Evolutionary conservation across 2,888 invertebrate species (phyloP).

Genomic region (Smittia sp.): DNA sequence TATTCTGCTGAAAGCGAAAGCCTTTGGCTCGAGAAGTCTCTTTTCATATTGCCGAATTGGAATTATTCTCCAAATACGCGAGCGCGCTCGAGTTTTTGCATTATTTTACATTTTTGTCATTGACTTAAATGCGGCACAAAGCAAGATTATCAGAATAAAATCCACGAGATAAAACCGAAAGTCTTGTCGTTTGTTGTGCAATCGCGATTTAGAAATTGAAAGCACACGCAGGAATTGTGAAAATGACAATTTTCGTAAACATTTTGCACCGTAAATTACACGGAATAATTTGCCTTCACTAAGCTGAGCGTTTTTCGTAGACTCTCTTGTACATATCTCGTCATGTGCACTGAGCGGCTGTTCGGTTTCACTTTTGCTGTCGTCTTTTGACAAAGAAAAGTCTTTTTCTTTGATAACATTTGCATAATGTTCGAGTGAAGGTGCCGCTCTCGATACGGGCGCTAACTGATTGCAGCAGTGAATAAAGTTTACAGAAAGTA

Average conservation of each 20-base stretch:
- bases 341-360: conserved; percentile 16
- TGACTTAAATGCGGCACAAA: conserved; percentile 17
- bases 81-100: not conserved
- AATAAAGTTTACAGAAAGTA: not conserved
- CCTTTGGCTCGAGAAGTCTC: not conserved
- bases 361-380: conserved; percentile 29
- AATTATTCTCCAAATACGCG: conserved; percentile 8
- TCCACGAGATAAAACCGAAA: conserved; percentile 13
- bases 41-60: not conserved
- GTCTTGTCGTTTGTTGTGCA: conserved; percentile 10
- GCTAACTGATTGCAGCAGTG: conserved; percentile 29
- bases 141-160: conserved; percentile 15
- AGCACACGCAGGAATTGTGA: conserved; percentile 34
- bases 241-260: conserved; percentile 24
- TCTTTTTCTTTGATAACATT: conserved; percentile 11
- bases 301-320: conserved; percentile 16
- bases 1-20: conserved; percentile 11
- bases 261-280: conserved; percentile 33
- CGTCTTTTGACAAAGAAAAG: conserved; percentile 3
- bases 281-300: conserved; percentile 27
- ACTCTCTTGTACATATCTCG: conserved; percentile 16
- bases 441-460: conserved; percentile 18
- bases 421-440: conserved; percentile 13
- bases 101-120: conserved; percentile 7
- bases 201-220: conserved; percentile 38